Conservation (phyloP, 1,140 invertebrate genomes). For the Macrocentrus cingulum region DNA sequence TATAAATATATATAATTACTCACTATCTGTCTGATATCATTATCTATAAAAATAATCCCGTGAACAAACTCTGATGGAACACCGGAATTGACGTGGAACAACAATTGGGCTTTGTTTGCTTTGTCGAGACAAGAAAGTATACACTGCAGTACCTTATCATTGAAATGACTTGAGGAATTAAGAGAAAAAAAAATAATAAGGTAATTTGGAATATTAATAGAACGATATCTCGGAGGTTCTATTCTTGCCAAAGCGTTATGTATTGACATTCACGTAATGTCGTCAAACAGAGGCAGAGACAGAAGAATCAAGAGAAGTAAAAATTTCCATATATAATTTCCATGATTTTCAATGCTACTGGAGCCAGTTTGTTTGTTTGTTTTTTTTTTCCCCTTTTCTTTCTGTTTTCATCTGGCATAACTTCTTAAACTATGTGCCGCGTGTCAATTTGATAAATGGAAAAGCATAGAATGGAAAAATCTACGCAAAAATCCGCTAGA, state of each 20-base stretch:
- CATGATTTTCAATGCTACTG: neutral
- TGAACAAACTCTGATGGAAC: too few relatives aligned
- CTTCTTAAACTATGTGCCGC: too few relatives aligned
- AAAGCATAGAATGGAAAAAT: slow-evolving; percentile 11
- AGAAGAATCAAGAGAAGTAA: neutral
- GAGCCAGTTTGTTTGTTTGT: neutral
- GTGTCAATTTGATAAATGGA: neutral
- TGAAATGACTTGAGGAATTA: neutral
- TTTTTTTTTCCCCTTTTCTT: neutral
- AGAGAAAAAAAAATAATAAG: neutral
- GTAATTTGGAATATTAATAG: slow-evolving; percentile 6
- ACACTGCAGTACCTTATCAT: too few relatives aligned
- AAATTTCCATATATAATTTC: slow-evolving; percentile 12
- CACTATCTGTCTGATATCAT: too few relatives aligned
- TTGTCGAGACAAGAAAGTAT: neutral
- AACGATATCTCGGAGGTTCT: neutral
- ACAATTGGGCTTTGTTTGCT: neutral
- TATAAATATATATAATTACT: too few relatives aligned
- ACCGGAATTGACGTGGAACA: too few relatives aligned
- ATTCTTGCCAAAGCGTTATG: neutral
- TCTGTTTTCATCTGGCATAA: too few relatives aligned
- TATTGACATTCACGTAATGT: slow-evolving; percentile 7
- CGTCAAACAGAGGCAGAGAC: neutral
- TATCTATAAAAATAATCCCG: too few relatives aligned
- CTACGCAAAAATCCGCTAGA: slow-evolving; percentile 1